These are phyloP conservation scores for Ennomos quercinarius DNA, from an alignment of 2,888 invertebrate species.

Conservation along the genomic window DNA sequence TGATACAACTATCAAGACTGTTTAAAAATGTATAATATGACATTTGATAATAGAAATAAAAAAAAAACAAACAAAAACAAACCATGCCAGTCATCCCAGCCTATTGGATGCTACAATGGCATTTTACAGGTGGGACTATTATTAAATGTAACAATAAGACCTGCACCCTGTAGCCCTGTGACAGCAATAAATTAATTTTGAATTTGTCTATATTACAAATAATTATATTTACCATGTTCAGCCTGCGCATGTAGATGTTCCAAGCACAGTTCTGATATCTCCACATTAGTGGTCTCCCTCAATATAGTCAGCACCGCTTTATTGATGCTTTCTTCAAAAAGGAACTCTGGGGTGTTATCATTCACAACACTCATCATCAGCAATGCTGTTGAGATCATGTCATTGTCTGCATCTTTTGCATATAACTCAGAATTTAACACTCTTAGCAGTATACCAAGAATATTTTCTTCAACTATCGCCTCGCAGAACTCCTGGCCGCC, in stretches of 20 bases:
- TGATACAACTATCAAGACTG: too few relatives aligned
- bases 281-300: conserved; percentile 87
- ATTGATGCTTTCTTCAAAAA: conserved; percentile 82
- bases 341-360: conserved; percentile 86
- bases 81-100: too few relatives aligned
- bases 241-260: conserved; percentile 91
- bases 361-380: conserved; percentile 86
- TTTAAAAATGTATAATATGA: too few relatives aligned
- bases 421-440: conserved; percentile 80
- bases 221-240: conserved; percentile 87
- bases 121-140: too few relatives aligned
- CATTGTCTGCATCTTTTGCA: conserved; percentile 83
- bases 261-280: conserved; percentile 91
- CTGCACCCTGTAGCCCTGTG: too few relatives aligned
- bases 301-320: conserved; percentile 87
- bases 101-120: too few relatives aligned
- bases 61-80: too few relatives aligned
- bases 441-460: conserved; percentile 81
- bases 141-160: too few relatives aligned
- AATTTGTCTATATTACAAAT: too few relatives aligned
- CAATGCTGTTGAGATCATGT: conserved; percentile 82
- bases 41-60: too few relatives aligned
- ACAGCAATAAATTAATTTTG: too few relatives aligned
- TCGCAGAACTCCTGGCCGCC: conserved; percentile 89
- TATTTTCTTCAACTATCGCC: conserved; percentile 82